Evolutionary conservation across 2,113 vertebrate species (phyloP).

Genomic region (Passer domesticus): DNA sequence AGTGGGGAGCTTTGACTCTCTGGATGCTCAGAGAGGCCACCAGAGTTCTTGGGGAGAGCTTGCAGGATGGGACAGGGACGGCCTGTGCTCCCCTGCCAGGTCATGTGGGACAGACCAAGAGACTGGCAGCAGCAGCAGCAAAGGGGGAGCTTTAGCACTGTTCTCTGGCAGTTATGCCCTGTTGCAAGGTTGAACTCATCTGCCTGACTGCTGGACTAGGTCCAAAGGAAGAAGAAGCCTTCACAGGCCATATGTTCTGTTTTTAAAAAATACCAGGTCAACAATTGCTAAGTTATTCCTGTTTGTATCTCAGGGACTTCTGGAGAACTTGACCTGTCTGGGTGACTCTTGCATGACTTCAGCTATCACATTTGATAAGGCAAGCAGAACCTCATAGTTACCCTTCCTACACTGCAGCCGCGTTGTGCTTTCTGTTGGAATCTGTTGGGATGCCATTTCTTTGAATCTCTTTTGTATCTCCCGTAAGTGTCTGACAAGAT

Average conservation of each 20-base stretch:
- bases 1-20: not conserved
- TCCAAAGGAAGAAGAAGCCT: not conserved
- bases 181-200: not conserved
- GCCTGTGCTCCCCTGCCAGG: not conserved
- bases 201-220: not conserved
- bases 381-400: not conserved
- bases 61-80: not conserved
- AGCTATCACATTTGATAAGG: not conserved
- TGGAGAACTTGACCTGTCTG: not conserved
- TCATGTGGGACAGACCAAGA: accelerated
- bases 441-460: not conserved
- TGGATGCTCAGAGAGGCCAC: not conserved
- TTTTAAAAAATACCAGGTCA: not conserved
- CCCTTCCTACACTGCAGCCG: not conserved
- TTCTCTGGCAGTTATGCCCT: not conserved
- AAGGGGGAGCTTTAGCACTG: not conserved
- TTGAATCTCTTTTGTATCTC: not conserved
- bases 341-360: not conserved
- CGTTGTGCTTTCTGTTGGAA: not conserved
- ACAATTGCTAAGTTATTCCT: not conserved
- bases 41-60: not conserved
- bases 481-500: not conserved
- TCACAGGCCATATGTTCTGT: not conserved
- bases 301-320: not conserved
- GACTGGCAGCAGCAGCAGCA: not conserved